These are phyloP conservation scores for Otolemur garnettii DNA, from an alignment of 2,113 vertebrate species.

Conservation along the genomic window DNA sequence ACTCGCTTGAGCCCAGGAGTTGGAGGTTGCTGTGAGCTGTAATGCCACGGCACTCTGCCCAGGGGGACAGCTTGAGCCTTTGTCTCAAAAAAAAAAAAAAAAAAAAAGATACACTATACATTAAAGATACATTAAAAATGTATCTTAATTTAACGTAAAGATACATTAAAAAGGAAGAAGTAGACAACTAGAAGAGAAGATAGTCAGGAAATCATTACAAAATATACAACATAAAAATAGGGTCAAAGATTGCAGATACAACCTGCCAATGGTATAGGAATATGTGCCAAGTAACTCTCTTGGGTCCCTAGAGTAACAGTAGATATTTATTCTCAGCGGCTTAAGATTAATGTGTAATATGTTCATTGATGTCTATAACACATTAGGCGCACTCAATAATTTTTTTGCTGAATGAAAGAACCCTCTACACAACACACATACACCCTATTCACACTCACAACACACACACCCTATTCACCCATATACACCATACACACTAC, in stretches of 20 bases:
- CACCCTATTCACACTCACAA: too few relatives aligned
- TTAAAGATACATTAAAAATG: too few relatives aligned
- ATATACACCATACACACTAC: too few relatives aligned
- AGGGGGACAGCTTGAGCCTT: too few relatives aligned
- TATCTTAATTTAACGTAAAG: too few relatives aligned
- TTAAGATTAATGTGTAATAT: neutral
- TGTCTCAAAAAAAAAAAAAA: neutral
- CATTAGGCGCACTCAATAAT: neutral
- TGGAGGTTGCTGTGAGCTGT: too few relatives aligned
- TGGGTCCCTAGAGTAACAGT: neutral
- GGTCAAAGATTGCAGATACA: neutral
- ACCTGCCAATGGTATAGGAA: neutral
- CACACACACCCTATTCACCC: too few relatives aligned
- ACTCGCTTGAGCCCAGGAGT: too few relatives aligned
- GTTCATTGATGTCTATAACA: neutral
- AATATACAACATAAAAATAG: neutral
- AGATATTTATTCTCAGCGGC: neutral
- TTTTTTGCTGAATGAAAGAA: constrained; percentile 25
- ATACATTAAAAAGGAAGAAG: neutral
- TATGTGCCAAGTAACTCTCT: neutral
- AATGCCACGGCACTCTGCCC: too few relatives aligned
- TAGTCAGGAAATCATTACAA: neutral
- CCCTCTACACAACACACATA: too few relatives aligned
- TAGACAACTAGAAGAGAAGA: neutral
- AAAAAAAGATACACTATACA: neutral